Evolutionary conservation across 2,888 invertebrate genomes (phyloP), one percentile per base, ranked within the genome.

Genomic region (Dryococelus australis): DNA sequence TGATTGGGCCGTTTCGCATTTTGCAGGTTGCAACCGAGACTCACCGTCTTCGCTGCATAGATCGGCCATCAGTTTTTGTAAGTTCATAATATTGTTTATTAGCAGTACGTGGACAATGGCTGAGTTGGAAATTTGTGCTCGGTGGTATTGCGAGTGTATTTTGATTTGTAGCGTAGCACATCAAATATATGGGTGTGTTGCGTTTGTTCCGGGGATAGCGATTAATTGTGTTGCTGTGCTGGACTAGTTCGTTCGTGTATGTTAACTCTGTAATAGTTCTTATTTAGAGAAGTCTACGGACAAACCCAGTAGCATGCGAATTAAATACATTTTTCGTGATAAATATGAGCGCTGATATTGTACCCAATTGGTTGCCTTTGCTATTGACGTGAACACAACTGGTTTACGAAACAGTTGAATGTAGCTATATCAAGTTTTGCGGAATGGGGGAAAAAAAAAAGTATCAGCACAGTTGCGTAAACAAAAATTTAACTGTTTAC

Each of bases 11-110:
- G 88, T 86, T 87, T 87, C 84, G 65, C 65, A 65, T 24, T 35
- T 65, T 65, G 65, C 65, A 65, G 65, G 65, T 65, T 65, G 86
- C 84, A 53, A 79, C 53, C 89, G 86, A 89, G 88, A 89, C 88
- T 87, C 89, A 88, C 87, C 89, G 89, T 89, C 88, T 89, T 89
- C 89, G 89, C 89, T 89, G 88, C 88, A 86, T 88, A 83, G 88
- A 87, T 89, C 89, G 88, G 89, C 88, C 89, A 89, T 89, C 87
- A 87, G 87, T 88, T 78, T 88, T 88, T 87, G 89, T 89, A 87
- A 88, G 89, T 89, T 53, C 16, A 85, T 80, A 27, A 86, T 84
- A 84, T 88, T 86, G 84, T 78, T 12, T 84, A 87, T 51, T n/a
- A 26, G 65, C 35, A 43, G 10, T 47, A 8, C 35, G 78, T 86